These are phyloP conservation scores for Synergus japonicus DNA, from an alignment of 2,888 invertebrate species.

Conservation along the genomic window DNA sequence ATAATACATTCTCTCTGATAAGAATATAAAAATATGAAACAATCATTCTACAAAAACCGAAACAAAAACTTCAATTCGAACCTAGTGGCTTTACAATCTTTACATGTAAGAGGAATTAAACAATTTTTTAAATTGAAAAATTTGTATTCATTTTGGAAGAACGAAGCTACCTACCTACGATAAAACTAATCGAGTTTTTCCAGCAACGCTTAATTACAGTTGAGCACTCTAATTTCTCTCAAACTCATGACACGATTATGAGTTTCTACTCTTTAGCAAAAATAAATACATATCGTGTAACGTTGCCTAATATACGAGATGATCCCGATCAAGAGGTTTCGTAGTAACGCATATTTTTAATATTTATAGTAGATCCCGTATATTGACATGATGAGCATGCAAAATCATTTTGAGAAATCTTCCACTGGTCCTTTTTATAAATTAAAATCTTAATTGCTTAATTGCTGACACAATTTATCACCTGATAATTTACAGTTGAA, in stretches of 20 bases:
- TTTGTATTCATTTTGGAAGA: not conserved
- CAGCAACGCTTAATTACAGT: constrained; percentile 17
- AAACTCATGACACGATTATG: constrained; percentile 29
- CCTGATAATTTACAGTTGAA: not conserved
- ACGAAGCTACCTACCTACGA: not conserved
- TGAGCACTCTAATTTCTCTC: constrained; percentile 33
- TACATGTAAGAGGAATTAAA: not conserved
- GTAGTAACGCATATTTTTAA: constrained; percentile 28
- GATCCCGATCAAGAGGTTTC: constrained; percentile 52
- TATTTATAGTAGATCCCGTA: constrained; percentile 45
- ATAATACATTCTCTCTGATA: no score
- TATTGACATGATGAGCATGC: constrained; percentile 48
- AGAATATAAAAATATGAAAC: not conserved
- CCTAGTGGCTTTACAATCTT: no score
- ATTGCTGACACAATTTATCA: no score
- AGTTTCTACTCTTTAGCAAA: constrained; percentile 67
- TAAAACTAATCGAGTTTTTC: constrained; percentile 16
- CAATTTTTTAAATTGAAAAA: not conserved
- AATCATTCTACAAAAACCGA: not conserved
- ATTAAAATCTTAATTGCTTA: not conserved
- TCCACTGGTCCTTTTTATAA: not conserved
- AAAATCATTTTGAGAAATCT: constrained; percentile 38
- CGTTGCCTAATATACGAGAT: constrained; percentile 60
- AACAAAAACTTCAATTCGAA: no score
- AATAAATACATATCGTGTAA: constrained; percentile 67